A percentile compares a stretch with the other conserved stretches of the same genome.
These are phyloP conservation scores for Apaloderma vittatum DNA, from an alignment of 2,113 vertebrate genomes.

Conservation along the genomic window DNA sequence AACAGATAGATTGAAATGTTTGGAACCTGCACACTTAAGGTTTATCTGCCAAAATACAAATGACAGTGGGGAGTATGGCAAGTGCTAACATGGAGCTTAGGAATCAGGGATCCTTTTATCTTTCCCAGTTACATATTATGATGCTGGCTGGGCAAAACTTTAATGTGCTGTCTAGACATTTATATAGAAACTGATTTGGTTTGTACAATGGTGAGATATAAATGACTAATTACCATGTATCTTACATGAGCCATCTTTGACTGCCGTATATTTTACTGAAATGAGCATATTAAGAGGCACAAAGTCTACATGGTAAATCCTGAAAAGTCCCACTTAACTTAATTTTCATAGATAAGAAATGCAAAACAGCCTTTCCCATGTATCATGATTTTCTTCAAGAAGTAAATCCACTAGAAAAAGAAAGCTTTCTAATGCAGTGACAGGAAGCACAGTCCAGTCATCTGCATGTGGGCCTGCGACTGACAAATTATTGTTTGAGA, in stretches of 20 bases:
- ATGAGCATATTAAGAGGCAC: conserved; percentile 3
- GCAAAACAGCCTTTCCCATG: not conserved
- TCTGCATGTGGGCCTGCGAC: not conserved
- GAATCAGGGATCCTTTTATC: not conserved
- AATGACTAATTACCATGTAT: conserved; percentile 28
- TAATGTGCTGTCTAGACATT: conserved; percentile 51
- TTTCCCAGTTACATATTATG: not conserved
- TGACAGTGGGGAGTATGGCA: not conserved
- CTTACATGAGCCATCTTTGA: conserved; percentile 3
- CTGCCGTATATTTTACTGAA: conserved; percentile 21
- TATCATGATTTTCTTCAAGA: not conserved
- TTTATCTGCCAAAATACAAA: not conserved
- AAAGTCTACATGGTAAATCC: not conserved
- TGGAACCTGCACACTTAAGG: not conserved
- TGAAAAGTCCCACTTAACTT: conserved; percentile 5
- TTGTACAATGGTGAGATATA: not conserved
- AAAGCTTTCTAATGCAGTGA: conserved; percentile 25
- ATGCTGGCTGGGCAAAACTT: not conserved
- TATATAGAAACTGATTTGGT: conserved; percentile 30
- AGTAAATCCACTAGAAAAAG: conserved; percentile 11
- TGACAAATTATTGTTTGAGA: not conserved
- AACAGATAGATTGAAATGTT: not conserved
- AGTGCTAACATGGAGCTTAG: not conserved
- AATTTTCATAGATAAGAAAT: conserved; percentile 30
- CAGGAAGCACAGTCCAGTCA: not conserved